Evolutionary conservation across 2,888 invertebrate species (phyloP), one percentile per base, ranked within the genome.

Genomic region (Thera britannica): DNA sequence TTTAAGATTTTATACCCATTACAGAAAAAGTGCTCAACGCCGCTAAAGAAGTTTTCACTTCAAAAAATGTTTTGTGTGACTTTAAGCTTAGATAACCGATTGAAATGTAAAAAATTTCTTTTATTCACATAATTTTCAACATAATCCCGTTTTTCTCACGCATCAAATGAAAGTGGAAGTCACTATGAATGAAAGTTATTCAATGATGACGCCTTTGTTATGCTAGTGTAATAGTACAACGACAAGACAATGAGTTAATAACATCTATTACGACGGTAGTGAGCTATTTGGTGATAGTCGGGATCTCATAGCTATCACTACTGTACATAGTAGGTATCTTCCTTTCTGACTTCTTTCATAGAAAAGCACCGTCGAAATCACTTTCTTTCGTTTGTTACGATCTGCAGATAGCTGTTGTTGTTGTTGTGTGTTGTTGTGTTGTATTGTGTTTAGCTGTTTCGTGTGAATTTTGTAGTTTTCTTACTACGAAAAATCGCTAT

Each of bases 141-240:
- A 63, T 34, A 23, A 1, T 23, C 52, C 41, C 63, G 67, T 67
- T 70, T 76, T 78, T 76, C 77, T 68, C 76, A 71, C 72, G 56
- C 54, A 44, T 44, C 66, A 34, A 68, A 82, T 71, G 82, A 85
- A 87, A 86, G 85, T 85, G 78, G 79, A 80, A 82, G 79, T 82
- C 71, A 77, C 72, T 54, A 41, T 72, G 75, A 83, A 81, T 83
- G 83, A 72, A 80, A 85, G 81, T 76, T 75, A 74, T 74, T 72
- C 77, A 76, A 64, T 71, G 72, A 75, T 78, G 79, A 72, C 74
- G 78, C 74, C 75, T 84, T 85, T 84, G 85, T 86, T 83, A 78
- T 78, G 76, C 72, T 81, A 79, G 78, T 78, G 68, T 84, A 83
- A 85, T 84, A 77, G 78, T 65, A 69, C 55, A 62, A 58, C 54